A percentile compares a stretch with the other conserved stretches of the same genome.
These are phyloP conservation scores for Leptocoma aspasia DNA, from an alignment of 2,113 vertebrate genomes.

Conservation along the genomic window DNA sequence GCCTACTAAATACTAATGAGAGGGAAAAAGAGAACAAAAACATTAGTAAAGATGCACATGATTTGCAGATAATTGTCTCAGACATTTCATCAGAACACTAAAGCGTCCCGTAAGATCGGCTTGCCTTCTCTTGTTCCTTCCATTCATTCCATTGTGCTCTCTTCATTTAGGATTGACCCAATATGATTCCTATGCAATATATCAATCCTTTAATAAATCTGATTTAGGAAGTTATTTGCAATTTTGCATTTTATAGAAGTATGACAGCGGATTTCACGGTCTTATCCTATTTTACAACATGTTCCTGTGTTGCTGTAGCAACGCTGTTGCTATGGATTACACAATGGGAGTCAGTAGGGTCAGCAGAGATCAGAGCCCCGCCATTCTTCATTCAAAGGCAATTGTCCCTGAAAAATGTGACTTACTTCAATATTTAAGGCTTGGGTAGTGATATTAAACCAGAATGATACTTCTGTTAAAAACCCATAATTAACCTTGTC, in stretches of 20 bases:
- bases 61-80: not conserved
- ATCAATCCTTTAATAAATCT: slow-evolving; percentile 54
- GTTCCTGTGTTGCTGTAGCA: slow-evolving; percentile 80
- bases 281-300: slow-evolving; percentile 55
- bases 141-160: not conserved
- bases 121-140: not conserved
- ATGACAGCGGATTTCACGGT: slow-evolving; percentile 81
- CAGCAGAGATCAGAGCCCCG: slow-evolving; percentile 86
- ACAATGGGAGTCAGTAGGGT: slow-evolving; percentile 75
- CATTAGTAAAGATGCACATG: not conserved
- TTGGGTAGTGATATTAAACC: slow-evolving; percentile 77
- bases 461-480: slow-evolving; percentile 82
- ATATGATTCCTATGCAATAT: slow-evolving; percentile 29
- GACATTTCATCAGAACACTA: not conserved
- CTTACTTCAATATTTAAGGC: slow-evolving; percentile 82
- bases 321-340: slow-evolving; percentile 79
- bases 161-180: not conserved
- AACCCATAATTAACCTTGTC: slow-evolving; percentile 84
- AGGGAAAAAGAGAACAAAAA: not conserved
- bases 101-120: not conserved
- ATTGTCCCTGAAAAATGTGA: slow-evolving; percentile 85
- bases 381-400: slow-evolving; percentile 89
- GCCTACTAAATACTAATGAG: not conserved
- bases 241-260: slow-evolving; percentile 69
- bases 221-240: slow-evolving; percentile 64